These are phyloP conservation scores for Neoascia interrupta DNA, from an alignment of 2,888 invertebrate species.

Conservation along the genomic window DNA sequence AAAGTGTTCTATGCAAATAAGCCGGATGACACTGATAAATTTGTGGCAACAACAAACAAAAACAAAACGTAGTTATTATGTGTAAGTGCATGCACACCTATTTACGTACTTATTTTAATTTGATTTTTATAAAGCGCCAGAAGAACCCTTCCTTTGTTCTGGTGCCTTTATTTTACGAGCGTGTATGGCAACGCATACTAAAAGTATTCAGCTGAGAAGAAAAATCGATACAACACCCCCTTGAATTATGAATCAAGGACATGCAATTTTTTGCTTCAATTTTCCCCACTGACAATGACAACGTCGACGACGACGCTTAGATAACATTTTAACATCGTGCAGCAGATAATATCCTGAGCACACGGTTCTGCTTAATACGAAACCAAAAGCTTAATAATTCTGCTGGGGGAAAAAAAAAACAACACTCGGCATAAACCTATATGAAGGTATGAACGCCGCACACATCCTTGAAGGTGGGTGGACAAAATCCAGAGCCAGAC, in stretches of 20 bases:
- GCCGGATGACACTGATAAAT: too few relatives aligned
- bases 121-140: neutral
- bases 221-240: slow-evolving; percentile 41
- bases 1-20: neutral
- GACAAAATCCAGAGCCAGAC: neutral
- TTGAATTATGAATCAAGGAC: slow-evolving; percentile 55
- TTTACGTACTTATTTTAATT: neutral
- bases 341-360: slow-evolving; percentile 9
- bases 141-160: neutral
- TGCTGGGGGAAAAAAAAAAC: too few relatives aligned
- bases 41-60: neutral
- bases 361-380: slow-evolving; percentile 15
- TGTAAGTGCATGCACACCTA: neutral
- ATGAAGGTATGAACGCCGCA: too few relatives aligned
- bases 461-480: too few relatives aligned
- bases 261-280: slow-evolving; percentile 21
- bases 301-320: slow-evolving; percentile 13
- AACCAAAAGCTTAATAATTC: slow-evolving; percentile 12
- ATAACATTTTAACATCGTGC: slow-evolving; percentile 33
- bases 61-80: neutral
- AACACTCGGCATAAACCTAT: too few relatives aligned
- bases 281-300: slow-evolving; percentile 9
- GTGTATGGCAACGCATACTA: slow-evolving; percentile 1
- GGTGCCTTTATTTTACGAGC: neutral
- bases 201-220: slow-evolving; percentile 8